These are phyloP conservation scores for Lasioglossum malachurum DNA, from an alignment of 2,888 invertebrate genomes.

Conservation along the genomic window DNA sequence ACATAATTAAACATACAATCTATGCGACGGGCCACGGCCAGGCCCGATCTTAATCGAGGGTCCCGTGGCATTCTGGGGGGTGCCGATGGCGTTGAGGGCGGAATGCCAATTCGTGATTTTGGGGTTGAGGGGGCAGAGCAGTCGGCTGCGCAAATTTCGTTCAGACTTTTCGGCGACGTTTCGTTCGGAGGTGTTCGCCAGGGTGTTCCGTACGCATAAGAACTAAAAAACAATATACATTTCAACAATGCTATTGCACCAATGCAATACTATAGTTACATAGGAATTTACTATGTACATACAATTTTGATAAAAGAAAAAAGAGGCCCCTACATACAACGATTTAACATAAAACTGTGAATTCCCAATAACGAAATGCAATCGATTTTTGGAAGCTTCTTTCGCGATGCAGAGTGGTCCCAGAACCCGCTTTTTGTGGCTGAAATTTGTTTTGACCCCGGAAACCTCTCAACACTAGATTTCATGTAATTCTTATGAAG, in stretches of 20 bases:
- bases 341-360: not conserved
- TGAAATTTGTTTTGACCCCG: too few relatives aligned
- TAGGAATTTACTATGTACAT: too few relatives aligned
- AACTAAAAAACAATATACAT: too few relatives aligned
- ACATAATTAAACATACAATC: constrained; percentile 57
- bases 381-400: not conserved
- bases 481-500: too few relatives aligned
- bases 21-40: constrained; percentile 68
- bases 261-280: too few relatives aligned
- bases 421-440: too few relatives aligned
- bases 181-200: not conserved
- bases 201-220: not conserved
- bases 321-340: too few relatives aligned
- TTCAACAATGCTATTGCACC: too few relatives aligned
- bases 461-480: too few relatives aligned
- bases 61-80: constrained; percentile 24
- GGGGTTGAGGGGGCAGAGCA: not conserved
- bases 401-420: too few relatives aligned
- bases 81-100: not conserved
- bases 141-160: not conserved
- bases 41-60: constrained; percentile 56
- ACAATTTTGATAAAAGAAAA: too few relatives aligned
- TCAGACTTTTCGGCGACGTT: constrained; percentile 16
- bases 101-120: not conserved
- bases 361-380: not conserved